phyloP scores from a whole-genome alignment of 2,113 vertebrate species.

The Mormyrus lacerda region DNA sequence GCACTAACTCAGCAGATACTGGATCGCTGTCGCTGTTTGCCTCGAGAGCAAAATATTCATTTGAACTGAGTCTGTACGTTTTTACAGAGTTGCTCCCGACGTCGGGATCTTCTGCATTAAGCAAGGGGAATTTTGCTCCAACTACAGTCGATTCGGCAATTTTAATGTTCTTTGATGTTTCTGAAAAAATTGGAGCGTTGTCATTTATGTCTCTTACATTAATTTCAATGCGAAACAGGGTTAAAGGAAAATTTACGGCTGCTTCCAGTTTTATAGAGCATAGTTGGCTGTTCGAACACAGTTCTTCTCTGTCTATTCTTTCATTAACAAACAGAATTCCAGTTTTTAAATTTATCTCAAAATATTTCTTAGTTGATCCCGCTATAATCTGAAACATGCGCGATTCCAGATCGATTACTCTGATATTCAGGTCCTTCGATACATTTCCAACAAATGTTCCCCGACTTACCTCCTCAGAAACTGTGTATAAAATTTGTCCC shows the following conservation, averaged over 20 bases:
- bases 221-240: neutral
- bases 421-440: slow-evolving; percentile 14
- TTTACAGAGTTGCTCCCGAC: slow-evolving; percentile 10
- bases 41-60: slow-evolving; percentile 8
- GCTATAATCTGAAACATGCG: slow-evolving; percentile 7
- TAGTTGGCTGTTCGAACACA: neutral
- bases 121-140: slow-evolving; percentile 2
- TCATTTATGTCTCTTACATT: slow-evolving; percentile 17
- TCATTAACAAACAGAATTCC: slow-evolving; percentile 15
- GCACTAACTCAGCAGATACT: slow-evolving; percentile 13
- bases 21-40: neutral
- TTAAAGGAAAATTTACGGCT: neutral
- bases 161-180: neutral
- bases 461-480: slow-evolving; percentile 9
- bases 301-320: slow-evolving; percentile 14
- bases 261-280: slow-evolving; percentile 3
- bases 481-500: neutral
- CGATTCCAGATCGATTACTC: slow-evolving; percentile 3
- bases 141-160: neutral
- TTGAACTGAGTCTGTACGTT: neutral
- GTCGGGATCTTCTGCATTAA: slow-evolving; percentile 13
- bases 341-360: slow-evolving; percentile 5
- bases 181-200: neutral
- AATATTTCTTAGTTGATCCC: slow-evolving; percentile 3
- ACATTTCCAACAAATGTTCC: slow-evolving; percentile 13